Evolutionary conservation across 2,113 vertebrate species (phyloP).

Genomic region (Chiloscyllium plagiosum): DNA sequence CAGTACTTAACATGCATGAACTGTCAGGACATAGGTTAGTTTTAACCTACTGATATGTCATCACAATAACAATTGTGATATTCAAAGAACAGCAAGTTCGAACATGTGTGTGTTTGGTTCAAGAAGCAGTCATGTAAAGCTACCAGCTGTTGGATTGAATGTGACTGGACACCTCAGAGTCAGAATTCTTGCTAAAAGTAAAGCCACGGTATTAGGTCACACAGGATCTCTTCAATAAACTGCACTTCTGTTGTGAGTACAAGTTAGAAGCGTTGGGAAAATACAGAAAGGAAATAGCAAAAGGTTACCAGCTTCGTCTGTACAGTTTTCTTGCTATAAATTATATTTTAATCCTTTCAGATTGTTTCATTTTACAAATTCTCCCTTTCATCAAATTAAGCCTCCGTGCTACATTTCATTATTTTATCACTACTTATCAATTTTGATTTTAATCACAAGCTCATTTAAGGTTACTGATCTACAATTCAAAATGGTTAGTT

Average conservation of each 20-base stretch:
- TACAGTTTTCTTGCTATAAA: not conserved
- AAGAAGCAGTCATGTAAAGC: not conserved
- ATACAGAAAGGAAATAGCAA: not conserved
- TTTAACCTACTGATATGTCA: not conserved
- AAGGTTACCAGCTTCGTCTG: not conserved
- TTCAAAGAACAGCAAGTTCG: not conserved
- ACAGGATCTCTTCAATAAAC: not conserved
- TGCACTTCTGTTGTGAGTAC: not conserved
- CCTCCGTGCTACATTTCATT: not conserved
- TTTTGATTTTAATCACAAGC: not conserved
- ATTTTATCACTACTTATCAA: not conserved
- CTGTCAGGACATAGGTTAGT: not conserved
- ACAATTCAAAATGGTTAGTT: not conserved
- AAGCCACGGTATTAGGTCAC: not conserved
- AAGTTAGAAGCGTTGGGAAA: not conserved
- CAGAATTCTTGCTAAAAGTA: not conserved
- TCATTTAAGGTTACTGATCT: not conserved
- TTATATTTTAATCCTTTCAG: conserved; percentile 1
- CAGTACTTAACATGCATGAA: not conserved
- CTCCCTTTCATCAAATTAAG: not conserved
- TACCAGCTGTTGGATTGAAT: not conserved
- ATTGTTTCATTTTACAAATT: not conserved
- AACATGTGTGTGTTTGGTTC: not conserved
- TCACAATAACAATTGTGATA: not conserved
- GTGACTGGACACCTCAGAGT: no score